phyloP scores from a whole-genome alignment of 2,888 invertebrate species.

The Drosophila borealis region DNA sequence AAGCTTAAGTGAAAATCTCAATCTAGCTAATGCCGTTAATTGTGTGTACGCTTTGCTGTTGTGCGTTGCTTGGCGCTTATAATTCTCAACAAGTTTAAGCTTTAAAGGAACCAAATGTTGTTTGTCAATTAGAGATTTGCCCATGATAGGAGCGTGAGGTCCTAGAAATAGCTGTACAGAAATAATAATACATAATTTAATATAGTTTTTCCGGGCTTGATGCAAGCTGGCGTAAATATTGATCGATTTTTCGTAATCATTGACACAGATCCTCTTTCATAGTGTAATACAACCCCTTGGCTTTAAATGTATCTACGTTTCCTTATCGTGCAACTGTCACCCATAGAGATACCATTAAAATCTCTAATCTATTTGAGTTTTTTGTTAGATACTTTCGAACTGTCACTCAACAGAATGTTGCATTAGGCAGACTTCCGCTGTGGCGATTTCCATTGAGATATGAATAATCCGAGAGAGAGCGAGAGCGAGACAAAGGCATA shows the following conservation, averaged over 20 bases:
- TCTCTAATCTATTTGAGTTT: neutral
- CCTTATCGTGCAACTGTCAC: conserved; percentile 7
- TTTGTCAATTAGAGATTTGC: too few relatives aligned
- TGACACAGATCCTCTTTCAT: neutral
- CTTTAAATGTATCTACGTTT: neutral
- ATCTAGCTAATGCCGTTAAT: too few relatives aligned
- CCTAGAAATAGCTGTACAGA: too few relatives aligned
- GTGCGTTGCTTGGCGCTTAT: too few relatives aligned
- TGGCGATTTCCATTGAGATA: conserved; percentile 16
- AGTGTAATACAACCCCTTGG: neutral
- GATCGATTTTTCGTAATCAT: too few relatives aligned
- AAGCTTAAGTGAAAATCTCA: neutral
- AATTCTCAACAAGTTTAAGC: too few relatives aligned
- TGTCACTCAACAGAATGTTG: conserved; percentile 27
- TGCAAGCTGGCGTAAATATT: too few relatives aligned
- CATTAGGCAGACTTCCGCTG: conserved; percentile 27
- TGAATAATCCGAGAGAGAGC: conserved; percentile 2
- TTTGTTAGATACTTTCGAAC: conserved; percentile 24
- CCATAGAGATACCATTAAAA: conserved; percentile 2
- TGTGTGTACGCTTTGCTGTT: too few relatives aligned
- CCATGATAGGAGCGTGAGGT: too few relatives aligned
- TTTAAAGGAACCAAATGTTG: too few relatives aligned
- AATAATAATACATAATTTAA: too few relatives aligned
- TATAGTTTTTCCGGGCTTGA: too few relatives aligned
- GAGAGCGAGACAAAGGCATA: conserved; percentile 21